phyloP scores from a whole-genome alignment of 37 sponge, comb jelly and placozoan genomes.

The Ephydatia muelleri region DNA sequence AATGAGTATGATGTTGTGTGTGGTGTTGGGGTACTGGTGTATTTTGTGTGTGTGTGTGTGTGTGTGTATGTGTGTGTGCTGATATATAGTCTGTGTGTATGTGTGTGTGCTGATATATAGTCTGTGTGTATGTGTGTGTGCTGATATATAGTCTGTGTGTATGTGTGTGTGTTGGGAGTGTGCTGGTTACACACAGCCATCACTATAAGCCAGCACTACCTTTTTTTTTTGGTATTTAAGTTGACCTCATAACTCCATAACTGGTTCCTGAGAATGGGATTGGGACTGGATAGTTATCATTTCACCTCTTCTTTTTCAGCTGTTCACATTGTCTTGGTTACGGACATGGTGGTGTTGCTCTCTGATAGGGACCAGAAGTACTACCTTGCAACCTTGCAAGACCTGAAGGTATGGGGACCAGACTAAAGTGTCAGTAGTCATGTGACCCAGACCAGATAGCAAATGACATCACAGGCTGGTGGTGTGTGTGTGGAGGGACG shows the following conservation, averaged over 20 bases:
- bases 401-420: constrained; percentile 54
- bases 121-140: constrained; percentile 11
- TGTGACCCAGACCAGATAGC: background rate
- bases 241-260: no score
- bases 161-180: background rate
- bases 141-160: background rate
- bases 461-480: background rate
- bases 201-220: no score
- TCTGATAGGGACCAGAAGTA: constrained; percentile 75
- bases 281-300: background rate
- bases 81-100: constrained; percentile 11
- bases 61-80: constrained; percentile 1
- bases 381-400: constrained; percentile 66
- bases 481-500: background rate
- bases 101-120: background rate
- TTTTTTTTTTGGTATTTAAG: no score
- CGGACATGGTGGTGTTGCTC: constrained; percentile 68
- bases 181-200: background rate
- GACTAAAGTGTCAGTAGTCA: background rate
- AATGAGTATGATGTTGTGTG: constrained; percentile 35
- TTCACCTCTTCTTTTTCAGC: constrained; percentile 20
- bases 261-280: no score
- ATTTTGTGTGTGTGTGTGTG: constrained; percentile 3
- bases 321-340: constrained; percentile 73
- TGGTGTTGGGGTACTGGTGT: background rate